A percentile compares a stretch with the other conserved stretches of the same genome.
These are phyloP conservation scores for Dynastes hyllus DNA, from an alignment of 2,888 invertebrate species.

Conservation along the genomic window DNA sequence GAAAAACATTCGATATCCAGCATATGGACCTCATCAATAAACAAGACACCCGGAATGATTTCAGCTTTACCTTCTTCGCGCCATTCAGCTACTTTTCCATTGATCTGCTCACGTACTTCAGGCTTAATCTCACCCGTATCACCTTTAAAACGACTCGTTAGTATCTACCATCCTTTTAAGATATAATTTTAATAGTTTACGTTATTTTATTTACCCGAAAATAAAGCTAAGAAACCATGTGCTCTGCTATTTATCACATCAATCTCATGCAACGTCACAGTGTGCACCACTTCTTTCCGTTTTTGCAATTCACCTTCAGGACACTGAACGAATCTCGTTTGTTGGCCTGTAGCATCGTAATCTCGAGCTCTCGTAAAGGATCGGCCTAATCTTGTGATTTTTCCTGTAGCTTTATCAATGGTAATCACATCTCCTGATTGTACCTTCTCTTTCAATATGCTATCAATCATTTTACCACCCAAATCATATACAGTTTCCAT, in stretches of 20 bases:
- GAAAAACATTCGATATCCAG: constrained; percentile 99
- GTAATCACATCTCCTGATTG: constrained; percentile 98
- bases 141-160: constrained; percentile 72
- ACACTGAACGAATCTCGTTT: constrained; percentile 95
- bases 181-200: background rate
- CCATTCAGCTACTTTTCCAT: constrained; percentile 96
- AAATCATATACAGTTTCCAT: constrained; percentile 99
- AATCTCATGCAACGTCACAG: constrained; percentile 98
- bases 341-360: constrained; percentile 94
- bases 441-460: constrained; percentile 95
- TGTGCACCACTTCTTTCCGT: constrained; percentile 97
- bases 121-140: constrained; percentile 99
- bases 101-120: constrained; percentile 98
- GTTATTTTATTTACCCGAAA: constrained; percentile 79
- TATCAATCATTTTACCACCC: constrained; percentile 98
- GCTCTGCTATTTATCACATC: constrained; percentile 99
- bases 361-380: constrained; percentile 97
- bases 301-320: constrained; percentile 99
- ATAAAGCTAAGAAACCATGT: constrained; percentile 97
- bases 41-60: constrained; percentile 97
- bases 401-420: constrained; percentile 96
- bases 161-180: constrained; percentile 19
- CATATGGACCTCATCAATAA: constrained; percentile 99
- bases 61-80: constrained; percentile 99
- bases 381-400: constrained; percentile 81